A percentile compares a stretch with the other conserved stretches of the same genome.
Evolutionary conservation across 2,888 invertebrate species (phyloP).

Genomic region (Graphium colonna): DNA sequence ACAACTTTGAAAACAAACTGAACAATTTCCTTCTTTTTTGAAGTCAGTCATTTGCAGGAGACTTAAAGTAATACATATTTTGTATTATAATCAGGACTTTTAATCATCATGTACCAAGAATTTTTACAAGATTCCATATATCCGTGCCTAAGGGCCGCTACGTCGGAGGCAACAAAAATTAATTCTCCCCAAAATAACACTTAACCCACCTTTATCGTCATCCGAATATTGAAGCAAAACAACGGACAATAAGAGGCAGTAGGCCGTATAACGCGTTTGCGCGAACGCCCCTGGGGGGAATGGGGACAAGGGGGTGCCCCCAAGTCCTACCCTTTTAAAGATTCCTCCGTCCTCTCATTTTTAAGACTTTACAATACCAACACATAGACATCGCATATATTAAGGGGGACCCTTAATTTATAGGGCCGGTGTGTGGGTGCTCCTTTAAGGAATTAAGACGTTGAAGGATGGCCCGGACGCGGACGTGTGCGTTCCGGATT

Average conservation of each 20-base stretch:
- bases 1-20: too few relatives aligned
- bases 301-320: constrained; percentile 51
- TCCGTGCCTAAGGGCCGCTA: too few relatives aligned
- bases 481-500: constrained; percentile 55
- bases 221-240: constrained; percentile 73
- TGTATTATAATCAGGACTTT: too few relatives aligned
- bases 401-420: constrained; percentile 62
- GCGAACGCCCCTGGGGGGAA: constrained; percentile 50
- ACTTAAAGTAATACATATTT: too few relatives aligned
- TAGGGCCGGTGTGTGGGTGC: constrained; percentile 42
- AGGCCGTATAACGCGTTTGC: constrained; percentile 72
- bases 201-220: constrained; percentile 66
- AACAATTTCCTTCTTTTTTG: too few relatives aligned
- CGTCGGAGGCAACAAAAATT: constrained; percentile 30
- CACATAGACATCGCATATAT: constrained; percentile 60
- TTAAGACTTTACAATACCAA: constrained; percentile 79
- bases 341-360: constrained; percentile 77
- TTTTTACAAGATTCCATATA: too few relatives aligned
- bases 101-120: too few relatives aligned
- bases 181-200: constrained; percentile 60
- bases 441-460: constrained; percentile 42
- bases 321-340: constrained; percentile 79
- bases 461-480: constrained; percentile 11
- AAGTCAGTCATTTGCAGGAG: too few relatives aligned
- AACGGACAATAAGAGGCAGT: constrained; percentile 69